Conservation (phyloP, 2,113 vertebrate genomes). For the Lanius ludovicianus region DNA sequence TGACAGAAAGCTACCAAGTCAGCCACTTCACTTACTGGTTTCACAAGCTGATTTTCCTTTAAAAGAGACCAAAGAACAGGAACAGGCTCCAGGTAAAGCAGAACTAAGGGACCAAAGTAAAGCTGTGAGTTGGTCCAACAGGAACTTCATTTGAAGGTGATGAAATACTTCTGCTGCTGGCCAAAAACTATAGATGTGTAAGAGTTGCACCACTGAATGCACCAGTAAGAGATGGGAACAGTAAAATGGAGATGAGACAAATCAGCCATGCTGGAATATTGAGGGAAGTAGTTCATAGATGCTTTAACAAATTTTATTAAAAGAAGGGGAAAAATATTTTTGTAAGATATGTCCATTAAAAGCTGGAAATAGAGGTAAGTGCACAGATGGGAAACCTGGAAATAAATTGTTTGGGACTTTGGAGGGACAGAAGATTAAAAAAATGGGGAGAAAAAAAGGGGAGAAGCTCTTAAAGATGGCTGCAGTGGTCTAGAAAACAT, state of each 20-base stretch:
- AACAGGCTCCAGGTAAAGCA: neutral
- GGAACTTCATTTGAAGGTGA: neutral
- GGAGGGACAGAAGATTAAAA: neutral
- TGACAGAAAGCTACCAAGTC: neutral
- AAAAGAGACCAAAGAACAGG: neutral
- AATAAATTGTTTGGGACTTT: neutral
- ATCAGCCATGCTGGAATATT: neutral
- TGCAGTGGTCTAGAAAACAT: neutral
- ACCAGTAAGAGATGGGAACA: neutral
- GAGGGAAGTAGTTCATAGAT: neutral
- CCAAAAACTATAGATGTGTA: neutral
- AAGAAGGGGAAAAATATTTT: neutral
- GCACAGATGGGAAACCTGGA: neutral
- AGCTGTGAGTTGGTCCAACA: neutral
- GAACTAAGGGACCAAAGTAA: neutral
- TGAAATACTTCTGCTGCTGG: neutral
- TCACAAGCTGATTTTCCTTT: neutral
- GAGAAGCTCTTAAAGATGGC: neutral
- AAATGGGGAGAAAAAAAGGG: neutral
- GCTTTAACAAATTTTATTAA: neutral
- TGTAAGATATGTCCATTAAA: neutral
- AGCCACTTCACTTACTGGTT: neutral
- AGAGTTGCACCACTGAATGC: neutral
- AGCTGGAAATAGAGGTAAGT: neutral
- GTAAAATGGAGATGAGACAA: neutral